phyloP scores from a whole-genome alignment of 1,140 invertebrate species.

The Campoletis sonorensis region DNA sequence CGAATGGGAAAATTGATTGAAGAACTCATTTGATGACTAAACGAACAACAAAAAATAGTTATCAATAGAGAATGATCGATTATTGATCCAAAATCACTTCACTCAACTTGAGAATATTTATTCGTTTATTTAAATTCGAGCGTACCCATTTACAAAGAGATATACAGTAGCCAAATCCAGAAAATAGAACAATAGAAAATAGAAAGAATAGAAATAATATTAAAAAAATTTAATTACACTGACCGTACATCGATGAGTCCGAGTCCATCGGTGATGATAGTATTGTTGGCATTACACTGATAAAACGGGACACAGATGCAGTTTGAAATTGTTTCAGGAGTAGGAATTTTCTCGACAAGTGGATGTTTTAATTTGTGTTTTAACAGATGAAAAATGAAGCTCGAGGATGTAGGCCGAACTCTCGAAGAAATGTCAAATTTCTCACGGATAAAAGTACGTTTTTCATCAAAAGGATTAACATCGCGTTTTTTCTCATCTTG shows the following conservation, averaged over 20 bases:
- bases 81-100: too few relatives aligned
- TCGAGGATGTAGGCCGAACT: not conserved
- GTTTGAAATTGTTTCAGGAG: constrained; percentile 27
- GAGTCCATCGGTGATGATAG: constrained; percentile 75
- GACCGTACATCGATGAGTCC: constrained; percentile 77
- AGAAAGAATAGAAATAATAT: constrained; percentile 15
- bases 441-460: not conserved
- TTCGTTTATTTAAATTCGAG: too few relatives aligned
- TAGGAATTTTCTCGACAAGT: constrained; percentile 56
- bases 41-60: too few relatives aligned
- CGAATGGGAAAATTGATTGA: too few relatives aligned
- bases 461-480: not conserved
- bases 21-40: too few relatives aligned
- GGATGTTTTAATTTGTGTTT: constrained; percentile 64
- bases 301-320: constrained; percentile 78
- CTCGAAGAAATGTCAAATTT: not conserved
- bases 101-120: not conserved
- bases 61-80: too few relatives aligned
- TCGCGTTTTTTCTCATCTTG: not conserved
- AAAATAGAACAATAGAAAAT: too few relatives aligned
- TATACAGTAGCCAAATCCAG: too few relatives aligned
- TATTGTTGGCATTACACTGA: constrained; percentile 75
- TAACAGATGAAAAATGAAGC: constrained; percentile 60
- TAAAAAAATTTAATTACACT: constrained; percentile 40
- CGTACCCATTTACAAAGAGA: too few relatives aligned